Conservation (phyloP, 2,113 vertebrate species). For the Microcebus ravelobensis region DNA sequence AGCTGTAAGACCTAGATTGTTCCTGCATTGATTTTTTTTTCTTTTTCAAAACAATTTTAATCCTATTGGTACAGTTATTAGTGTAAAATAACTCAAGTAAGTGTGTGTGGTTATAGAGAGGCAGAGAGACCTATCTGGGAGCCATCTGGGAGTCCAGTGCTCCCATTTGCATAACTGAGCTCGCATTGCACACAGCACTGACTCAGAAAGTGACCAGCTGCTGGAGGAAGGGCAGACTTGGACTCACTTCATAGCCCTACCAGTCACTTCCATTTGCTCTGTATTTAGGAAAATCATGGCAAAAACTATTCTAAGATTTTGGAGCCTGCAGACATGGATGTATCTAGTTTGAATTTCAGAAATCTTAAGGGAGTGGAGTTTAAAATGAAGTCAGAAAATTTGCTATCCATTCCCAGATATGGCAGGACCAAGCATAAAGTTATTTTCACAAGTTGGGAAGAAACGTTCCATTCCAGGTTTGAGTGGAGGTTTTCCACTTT, state of each 20-base stretch:
- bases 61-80: background rate
- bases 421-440: background rate
- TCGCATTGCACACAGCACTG: background rate
- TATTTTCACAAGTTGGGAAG: conserved; percentile 3
- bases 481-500: background rate
- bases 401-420: background rate
- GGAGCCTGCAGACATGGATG: background rate
- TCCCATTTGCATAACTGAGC: background rate
- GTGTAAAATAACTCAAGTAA: background rate
- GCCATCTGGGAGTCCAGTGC: background rate
- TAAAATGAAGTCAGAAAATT: conserved; percentile 41
- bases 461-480: background rate
- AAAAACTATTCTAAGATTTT: conserved; percentile 26
- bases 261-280: background rate
- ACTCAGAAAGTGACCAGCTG: background rate
- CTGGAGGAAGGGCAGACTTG: background rate
- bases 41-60: background rate
- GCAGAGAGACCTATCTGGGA: background rate
- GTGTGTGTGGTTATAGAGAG: background rate
- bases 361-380: conserved; percentile 9
- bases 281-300: background rate
- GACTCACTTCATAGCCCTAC: background rate
- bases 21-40: background rate
- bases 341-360: conserved; percentile 33
- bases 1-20: background rate